Percentiles rank a stretch among this genome's conserved stretches.
Evolutionary conservation across 2,888 invertebrate species (phyloP).

Genomic region (Himalopsyche japonica): DNA sequence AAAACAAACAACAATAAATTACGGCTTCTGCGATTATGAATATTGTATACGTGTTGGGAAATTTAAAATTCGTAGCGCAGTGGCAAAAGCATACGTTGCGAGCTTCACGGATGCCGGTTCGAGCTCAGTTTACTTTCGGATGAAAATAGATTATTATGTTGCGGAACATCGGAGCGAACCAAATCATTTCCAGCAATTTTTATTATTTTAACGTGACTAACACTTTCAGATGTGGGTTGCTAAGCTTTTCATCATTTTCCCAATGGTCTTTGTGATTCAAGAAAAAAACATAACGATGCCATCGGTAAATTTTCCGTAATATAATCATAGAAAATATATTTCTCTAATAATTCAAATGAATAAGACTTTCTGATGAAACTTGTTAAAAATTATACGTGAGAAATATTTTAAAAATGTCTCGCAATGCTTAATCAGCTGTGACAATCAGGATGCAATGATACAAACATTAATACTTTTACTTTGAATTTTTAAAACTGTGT

Average conservation of each 20-base stretch:
- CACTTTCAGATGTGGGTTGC: background rate
- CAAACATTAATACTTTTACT: no score
- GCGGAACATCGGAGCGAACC: background rate
- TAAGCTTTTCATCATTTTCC: background rate
- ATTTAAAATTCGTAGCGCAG: background rate
- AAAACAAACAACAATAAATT: background rate
- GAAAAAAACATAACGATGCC: background rate
- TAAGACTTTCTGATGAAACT: background rate
- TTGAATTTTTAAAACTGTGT: no score
- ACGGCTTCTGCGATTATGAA: background rate
- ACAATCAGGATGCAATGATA: no score
- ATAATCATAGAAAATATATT: background rate
- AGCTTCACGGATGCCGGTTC: background rate
- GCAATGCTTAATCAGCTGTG: no score
- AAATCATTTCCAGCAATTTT: background rate
- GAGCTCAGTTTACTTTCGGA: background rate
- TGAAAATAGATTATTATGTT: background rate
- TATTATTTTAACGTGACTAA: background rate
- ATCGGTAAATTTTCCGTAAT: background rate
- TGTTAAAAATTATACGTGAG: no score
- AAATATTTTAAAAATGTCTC: no score
- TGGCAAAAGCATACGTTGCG: background rate
- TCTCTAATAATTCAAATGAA: background rate
- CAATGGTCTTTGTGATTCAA: background rate
- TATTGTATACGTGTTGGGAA: background rate